These are phyloP conservation scores for Pteronura brasiliensis DNA, from an alignment of 2,113 vertebrate species.

Conservation along the genomic window DNA sequence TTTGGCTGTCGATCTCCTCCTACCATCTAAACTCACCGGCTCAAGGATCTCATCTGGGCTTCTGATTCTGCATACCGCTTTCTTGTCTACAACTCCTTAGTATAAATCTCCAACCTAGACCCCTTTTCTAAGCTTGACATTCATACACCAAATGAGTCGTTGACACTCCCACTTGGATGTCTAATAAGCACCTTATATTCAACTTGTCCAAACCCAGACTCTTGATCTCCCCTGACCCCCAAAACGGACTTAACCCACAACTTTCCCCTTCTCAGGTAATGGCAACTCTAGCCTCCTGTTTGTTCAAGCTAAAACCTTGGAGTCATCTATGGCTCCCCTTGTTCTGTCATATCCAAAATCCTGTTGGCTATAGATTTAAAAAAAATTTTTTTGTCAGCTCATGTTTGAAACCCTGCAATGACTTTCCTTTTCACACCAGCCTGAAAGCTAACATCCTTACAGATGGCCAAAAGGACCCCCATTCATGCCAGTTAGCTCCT, in stretches of 20 bases:
- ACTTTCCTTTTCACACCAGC: not conserved
- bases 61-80: not conserved
- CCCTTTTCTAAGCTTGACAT: not conserved
- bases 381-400: not conserved
- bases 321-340: not conserved
- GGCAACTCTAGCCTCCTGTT: not conserved
- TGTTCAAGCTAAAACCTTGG: not conserved
- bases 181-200: not conserved
- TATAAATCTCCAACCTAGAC: not conserved
- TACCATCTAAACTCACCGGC: not conserved
- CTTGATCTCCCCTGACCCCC: not conserved
- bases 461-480: not conserved
- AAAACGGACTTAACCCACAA: not conserved
- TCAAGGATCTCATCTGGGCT: not conserved
- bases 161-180: not conserved
- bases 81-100: not conserved
- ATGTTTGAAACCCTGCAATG: not conserved
- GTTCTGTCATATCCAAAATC: not conserved
- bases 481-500: not conserved
- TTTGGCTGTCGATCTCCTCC: not conserved
- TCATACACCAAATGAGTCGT: not conserved
- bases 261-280: not conserved
- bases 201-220: not conserved
- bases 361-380: not conserved
- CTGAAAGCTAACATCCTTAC: not conserved